Evolutionary conservation across 2,797 vertebrate species (phyloP), one percentile per base, ranked within the genome.

Genomic region (Phylloscopus collybita): DNA sequence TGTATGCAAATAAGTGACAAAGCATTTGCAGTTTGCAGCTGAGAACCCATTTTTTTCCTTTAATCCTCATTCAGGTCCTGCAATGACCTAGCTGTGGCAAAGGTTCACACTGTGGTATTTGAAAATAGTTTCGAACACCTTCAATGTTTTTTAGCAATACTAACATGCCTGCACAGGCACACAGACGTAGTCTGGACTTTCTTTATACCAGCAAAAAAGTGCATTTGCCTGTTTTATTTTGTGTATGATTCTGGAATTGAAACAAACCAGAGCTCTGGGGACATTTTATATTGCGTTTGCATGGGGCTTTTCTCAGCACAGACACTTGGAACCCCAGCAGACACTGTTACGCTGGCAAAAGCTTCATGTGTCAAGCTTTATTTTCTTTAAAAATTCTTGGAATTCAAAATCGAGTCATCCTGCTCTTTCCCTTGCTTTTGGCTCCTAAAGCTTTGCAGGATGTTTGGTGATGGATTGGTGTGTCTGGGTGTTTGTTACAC

Each of bases 361-460:
- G 36, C 84, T 93, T 66, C 8, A 10, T 17, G 60, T 83, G 79
- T 86, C 60, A 92, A 76, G 61, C 49, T 93, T 83, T 96, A 94
- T 96, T 97, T 97, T 96, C 95, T 94, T 73, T 80, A 44, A 81
- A 94, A 92, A 89, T 90, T 85, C 72, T 82, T 94, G 88, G 85
- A 86, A 97, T 91, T 95, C 80, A 93, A 62, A 60, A 60, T 71
- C 2, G 21, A 45, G 49, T 56, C 40, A 8, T 79, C 72, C 38
- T 78, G 44, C 38, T 86, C 76, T 78, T 86, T 88, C 61, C 40
- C 80, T 96, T 71, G 78, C 71, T 94, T 94, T 88, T 88, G 90
- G 50, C 69, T 96, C 85, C 88, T 97, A 97, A 97, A 96, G 79
- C 47, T 95, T 96, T 95, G 91, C 97, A 97, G 97, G 96, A 95